Base-by-base conservation (phyloP, 2,888 invertebrate genomes). In the Apodemia duryi region DNA sequence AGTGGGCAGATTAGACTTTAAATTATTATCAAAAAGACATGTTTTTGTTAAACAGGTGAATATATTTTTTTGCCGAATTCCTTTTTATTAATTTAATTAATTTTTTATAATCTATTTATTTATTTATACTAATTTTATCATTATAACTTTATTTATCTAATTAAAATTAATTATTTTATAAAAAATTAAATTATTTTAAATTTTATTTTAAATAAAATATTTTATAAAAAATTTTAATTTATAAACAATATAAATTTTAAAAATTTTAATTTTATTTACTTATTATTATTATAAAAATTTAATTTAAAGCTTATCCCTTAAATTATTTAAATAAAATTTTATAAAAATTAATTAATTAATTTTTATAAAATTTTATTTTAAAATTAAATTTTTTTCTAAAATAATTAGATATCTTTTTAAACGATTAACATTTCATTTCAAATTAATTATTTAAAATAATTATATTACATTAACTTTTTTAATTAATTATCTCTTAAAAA, bases 21-120 rank as follows among this genome's bases (percentile, higher is more conserved):
- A 71, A 74, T 73, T 73, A 72, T 71, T 62, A 28, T 63, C 93
- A 91, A 93, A 93, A 95, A 93, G 93, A 93, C 93, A 95, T 95
- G 94, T 95, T 95, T 95, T 95, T 95, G 94, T 87, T 95, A 95
- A 95, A 95, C 95, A 95, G 93, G 93, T 93, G 93, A 93, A 93
- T 84, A 94, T 91, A 81, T 80, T 85, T 72, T 78, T 92, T 94
- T 94, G 94, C 93, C 93, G 89, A 94, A 88, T 94, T 94, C 90
- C 90, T 94, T 94, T 94, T 95, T 95, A 94, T 95, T 95, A 95
- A 21, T 94, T 95, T 95, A 93, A 7, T 1, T 38, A 46, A 10
- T 38, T 38, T 51, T 38, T 9, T 21, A 35, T 43, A 7, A 13
- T 49, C 13, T 61, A 35, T 74, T 71, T 29, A 35, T 28, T 73